A percentile compares a stretch with the other conserved stretches of the same genome.
phyloP scores from a whole-genome alignment of 2,888 invertebrate genomes.

The Phanerotoma sp. region DNA sequence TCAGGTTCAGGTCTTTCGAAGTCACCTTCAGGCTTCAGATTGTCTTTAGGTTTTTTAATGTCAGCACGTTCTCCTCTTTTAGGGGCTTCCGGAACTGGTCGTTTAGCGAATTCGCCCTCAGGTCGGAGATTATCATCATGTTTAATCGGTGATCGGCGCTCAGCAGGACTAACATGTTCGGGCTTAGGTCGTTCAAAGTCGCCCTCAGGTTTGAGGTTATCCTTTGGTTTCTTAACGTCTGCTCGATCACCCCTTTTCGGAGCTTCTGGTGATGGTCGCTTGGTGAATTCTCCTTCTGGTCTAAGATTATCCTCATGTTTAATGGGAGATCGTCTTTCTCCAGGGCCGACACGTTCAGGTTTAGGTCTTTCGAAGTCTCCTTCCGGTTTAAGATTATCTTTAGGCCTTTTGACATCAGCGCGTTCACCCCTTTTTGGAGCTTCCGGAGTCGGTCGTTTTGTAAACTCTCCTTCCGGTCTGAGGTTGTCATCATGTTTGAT shows the following conservation, averaged over 20 bases:
- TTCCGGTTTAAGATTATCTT: conserved; percentile 64
- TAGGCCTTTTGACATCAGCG: conserved; percentile 42
- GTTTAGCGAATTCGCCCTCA: conserved; percentile 52
- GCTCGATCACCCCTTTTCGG: conserved; percentile 42
- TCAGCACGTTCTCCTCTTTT: conserved; percentile 56
- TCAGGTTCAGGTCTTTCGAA: conserved; percentile 63
- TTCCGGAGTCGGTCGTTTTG: conserved; percentile 49
- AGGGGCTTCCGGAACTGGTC: conserved; percentile 50
- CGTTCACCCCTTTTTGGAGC: conserved; percentile 24
- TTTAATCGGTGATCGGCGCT: conserved; percentile 48
- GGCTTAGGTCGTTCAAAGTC: conserved; percentile 42
- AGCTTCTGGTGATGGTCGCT: conserved; percentile 55
- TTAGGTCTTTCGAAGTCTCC: conserved; percentile 59
- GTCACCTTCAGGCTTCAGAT: conserved; percentile 63
- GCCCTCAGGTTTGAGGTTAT: conserved; percentile 49
- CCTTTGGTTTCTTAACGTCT: conserved; percentile 42
- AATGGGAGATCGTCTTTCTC: conserved; percentile 45
- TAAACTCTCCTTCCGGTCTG: conserved; percentile 57
- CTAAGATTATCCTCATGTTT: conserved; percentile 46
- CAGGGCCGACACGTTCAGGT: conserved; percentile 41
- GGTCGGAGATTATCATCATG: conserved; percentile 44
- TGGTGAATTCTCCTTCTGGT: conserved; percentile 52
- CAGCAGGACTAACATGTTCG: conserved; percentile 45
- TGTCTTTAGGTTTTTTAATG: conserved; percentile 54
- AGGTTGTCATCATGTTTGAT: conserved; percentile 63